Conservation (phyloP, 23 tunicate species). For the Halocynthia aurantium region DNA sequence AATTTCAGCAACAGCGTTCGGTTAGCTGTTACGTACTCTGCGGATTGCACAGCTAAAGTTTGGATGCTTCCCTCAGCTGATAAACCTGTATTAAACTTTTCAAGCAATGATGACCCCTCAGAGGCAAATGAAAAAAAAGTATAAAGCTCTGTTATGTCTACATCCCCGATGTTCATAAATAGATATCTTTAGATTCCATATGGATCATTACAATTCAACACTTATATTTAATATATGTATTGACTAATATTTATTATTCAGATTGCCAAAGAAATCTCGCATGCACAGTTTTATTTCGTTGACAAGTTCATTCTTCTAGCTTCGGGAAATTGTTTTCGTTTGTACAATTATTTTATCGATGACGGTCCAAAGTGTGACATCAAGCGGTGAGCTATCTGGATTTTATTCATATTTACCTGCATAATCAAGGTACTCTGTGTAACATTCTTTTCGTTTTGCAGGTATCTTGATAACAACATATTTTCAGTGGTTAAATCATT, state of each 20-base stretch:
- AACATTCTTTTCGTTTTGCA: neutral
- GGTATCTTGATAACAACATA: constrained; percentile 49
- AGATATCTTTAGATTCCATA: no score
- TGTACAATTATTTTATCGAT: constrained; percentile 37
- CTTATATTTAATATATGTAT: neutral
- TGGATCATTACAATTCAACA: no score
- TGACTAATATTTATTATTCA: neutral
- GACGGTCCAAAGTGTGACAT: constrained; percentile 65
- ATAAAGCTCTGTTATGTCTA: no score
- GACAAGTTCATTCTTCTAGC: constrained; percentile 53
- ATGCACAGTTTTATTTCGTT: constrained; percentile 67
- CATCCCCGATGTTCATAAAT: no score
- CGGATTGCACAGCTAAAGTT: constrained; percentile 44
- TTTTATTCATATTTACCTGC: neutral
- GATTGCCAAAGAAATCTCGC: constrained; percentile 32
- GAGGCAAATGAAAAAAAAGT: neutral
- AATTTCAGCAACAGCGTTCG: neutral
- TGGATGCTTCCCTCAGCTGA: constrained; percentile 36
- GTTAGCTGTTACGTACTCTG: neutral
- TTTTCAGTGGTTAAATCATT: constrained; percentile 39
- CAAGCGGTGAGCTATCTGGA: constrained; percentile 30
- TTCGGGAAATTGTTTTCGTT: constrained; percentile 31
- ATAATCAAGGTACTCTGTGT: neutral
- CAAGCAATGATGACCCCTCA: neutral
- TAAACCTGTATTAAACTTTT: constrained; percentile 17